phyloP scores from a whole-genome alignment of 1,140 invertebrate species.

The Brachionus koreanus region DNA sequence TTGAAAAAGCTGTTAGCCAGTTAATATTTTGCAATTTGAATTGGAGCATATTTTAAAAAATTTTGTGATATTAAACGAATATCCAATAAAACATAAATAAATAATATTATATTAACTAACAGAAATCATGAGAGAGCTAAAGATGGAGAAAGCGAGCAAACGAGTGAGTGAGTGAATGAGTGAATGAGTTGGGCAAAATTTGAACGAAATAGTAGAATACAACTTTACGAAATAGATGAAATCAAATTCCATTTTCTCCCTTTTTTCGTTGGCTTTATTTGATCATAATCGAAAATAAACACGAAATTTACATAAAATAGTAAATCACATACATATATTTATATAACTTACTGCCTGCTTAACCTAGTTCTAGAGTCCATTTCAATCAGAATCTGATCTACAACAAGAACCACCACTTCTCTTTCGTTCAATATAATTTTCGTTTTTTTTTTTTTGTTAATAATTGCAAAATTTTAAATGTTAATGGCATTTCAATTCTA shows the following conservation, averaged over 20 bases:
- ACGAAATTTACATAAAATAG: conserved; percentile 30
- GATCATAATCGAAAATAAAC: conserved; percentile 35
- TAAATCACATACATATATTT: not conserved
- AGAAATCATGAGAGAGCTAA: not conserved
- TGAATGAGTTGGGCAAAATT: not conserved
- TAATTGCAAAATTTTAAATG: not conserved
- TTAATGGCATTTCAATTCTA: conserved; percentile 22
- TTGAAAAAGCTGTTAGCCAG: conserved; percentile 10
- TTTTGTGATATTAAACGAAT: conserved; percentile 30
- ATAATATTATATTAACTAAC: conserved; percentile 22
- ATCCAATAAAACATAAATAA: conserved; percentile 38
- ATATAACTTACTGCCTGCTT: not conserved
- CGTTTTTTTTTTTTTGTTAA: not conserved
- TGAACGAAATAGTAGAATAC: not conserved
- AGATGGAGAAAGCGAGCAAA: not conserved
- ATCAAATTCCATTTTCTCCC: conserved; percentile 24
- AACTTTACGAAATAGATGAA: not conserved
- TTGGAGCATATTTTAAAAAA: conserved; percentile 9
- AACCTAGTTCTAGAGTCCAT: conserved; percentile 32
- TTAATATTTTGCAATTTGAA: not conserved
- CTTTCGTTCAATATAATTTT: not conserved
- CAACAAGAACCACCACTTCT: not conserved
- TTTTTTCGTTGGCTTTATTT: not conserved
- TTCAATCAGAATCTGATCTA: not conserved
- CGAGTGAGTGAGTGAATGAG: not conserved